Evolutionary conservation across 2,888 invertebrate species (phyloP).

Genomic region (Phyto melanocephala): DNA sequence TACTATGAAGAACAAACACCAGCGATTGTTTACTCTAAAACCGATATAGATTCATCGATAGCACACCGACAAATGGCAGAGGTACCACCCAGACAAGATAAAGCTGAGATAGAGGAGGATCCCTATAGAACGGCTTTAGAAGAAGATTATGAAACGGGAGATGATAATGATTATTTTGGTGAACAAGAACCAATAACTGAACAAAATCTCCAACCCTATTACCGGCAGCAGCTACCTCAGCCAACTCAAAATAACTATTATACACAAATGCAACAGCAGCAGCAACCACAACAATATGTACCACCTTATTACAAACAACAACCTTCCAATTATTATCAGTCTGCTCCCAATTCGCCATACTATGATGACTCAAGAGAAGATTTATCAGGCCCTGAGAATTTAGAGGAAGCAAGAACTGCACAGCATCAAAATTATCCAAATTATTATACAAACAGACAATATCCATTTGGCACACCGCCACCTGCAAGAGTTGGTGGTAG

Average conservation of each 20-base stretch:
- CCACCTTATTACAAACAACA: background rate
- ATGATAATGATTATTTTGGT: slow-evolving; percentile 20
- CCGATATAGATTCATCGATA: slow-evolving; percentile 19
- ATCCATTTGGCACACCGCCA: slow-evolving; percentile 57
- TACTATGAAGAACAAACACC: slow-evolving; percentile 67
- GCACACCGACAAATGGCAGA: slow-evolving; percentile 39
- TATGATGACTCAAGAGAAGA: slow-evolving; percentile 49
- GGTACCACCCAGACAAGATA: slow-evolving; percentile 44
- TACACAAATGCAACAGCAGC: background rate
- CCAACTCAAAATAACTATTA: background rate
- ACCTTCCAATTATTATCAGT: slow-evolving; percentile 8
- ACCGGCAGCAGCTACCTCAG: background rate
- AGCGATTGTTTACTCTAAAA: slow-evolving; percentile 65
- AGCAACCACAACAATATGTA: background rate
- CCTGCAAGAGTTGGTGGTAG: background rate
- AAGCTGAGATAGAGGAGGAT: slow-evolving; percentile 44
- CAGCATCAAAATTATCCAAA: slow-evolving; percentile 42
- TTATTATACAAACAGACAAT: slow-evolving; percentile 53
- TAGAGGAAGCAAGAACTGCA: slow-evolving; percentile 37
- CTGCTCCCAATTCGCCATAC: slow-evolving; percentile 8
- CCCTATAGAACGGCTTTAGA: slow-evolving; percentile 18
- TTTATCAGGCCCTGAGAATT: background rate
- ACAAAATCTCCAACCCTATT: background rate
- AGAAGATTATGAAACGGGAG: slow-evolving; percentile 22
- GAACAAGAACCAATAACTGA: background rate